A percentile compares a stretch with the other conserved stretches of the same genome.
phyloP scores from a whole-genome alignment of 2,888 invertebrate species.

The Oscheius sp. region DNA sequence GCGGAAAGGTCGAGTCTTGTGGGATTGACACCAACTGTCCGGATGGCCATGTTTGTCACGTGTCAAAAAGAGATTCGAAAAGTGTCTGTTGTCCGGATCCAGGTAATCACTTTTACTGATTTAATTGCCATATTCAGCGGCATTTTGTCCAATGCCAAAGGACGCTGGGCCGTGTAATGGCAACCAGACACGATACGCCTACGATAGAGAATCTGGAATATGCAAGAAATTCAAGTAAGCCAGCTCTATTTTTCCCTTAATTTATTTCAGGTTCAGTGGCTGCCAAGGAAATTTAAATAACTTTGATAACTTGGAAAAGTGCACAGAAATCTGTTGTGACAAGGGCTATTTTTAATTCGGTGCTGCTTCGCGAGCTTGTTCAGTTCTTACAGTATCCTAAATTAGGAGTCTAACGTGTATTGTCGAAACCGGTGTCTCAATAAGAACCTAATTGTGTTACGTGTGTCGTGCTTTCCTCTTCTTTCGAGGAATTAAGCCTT shows the following conservation, averaged over 20 bases:
- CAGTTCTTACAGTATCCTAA: slow-evolving; percentile 27
- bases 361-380: slow-evolving; percentile 10
- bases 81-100: slow-evolving; percentile 66
- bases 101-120: slow-evolving; percentile 41
- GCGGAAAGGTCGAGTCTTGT: slow-evolving; percentile 47
- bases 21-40: slow-evolving; percentile 61
- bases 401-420: slow-evolving; percentile 32
- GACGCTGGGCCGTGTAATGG: slow-evolving; percentile 61
- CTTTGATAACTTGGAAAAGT: slow-evolving; percentile 59
- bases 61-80: slow-evolving; percentile 56
- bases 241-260: neutral
- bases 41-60: slow-evolving; percentile 61
- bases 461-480: slow-evolving; percentile 8
- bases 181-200: slow-evolving; percentile 55
- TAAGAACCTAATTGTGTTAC: slow-evolving; percentile 9
- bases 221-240: slow-evolving; percentile 55
- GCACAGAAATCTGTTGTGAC: slow-evolving; percentile 67
- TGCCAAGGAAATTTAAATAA: slow-evolving; percentile 68
- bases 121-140: slow-evolving; percentile 39
- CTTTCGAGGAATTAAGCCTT: neutral
- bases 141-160: slow-evolving; percentile 59
- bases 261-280: slow-evolving; percentile 59
- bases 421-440: slow-evolving; percentile 26
- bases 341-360: slow-evolving; percentile 45
- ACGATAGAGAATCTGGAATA: slow-evolving; percentile 49